Base-by-base conservation (phyloP, 2,797 vertebrate species). In the Cyclura pinguis region DNA sequence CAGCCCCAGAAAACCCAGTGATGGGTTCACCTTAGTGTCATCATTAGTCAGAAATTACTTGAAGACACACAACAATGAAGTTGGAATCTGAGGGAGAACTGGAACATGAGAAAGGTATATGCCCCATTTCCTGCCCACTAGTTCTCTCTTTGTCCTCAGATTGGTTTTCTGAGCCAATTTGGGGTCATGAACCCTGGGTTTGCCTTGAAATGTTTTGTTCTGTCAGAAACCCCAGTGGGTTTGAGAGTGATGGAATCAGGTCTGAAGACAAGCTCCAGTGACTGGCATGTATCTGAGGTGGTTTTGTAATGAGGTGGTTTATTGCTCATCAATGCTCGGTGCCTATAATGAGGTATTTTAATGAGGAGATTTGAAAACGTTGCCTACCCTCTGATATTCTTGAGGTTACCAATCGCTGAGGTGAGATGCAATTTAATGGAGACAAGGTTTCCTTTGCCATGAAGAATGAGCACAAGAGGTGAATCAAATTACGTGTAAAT, bases 351-450 rank as follows among this genome's bases (percentile, higher is more conserved):
- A 4, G 1, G 18, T 52, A 69, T 78, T 92, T 93, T 93, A 92
- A 87, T 92, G 62, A 92, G 64, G 80, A 72, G 73, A 80, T 93
- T 55, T 88, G 50, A 89, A 88, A 88, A 90, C 83, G 0, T 84
- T 94, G 93, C 88, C 16, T 95, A 38, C 12, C 80, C 24, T 84
- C 9, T 92, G 1, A 77, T 93, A 67, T 77, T 94, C 95, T 91
- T 87, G 80, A 87, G 73, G 91, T 18, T 84, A 91, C 10, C 83
- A 84, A 50, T 92, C 2, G 85, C 35, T 93, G 77, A 47, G 38
- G 86, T 91, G 14, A 4, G 91, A 84, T 14, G 6, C 86, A 72
- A 85, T 90, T 90, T 83, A 82, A 88, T 87, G 67, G 85, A 57
- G 87, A 18, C 6, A 55, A 32, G 22, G 52, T 78, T 93, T 95